Evolutionary conservation across 2,888 invertebrate genomes (phyloP), one percentile per base, ranked within the genome.

Genomic region (Xanthia icteritia): DNA sequence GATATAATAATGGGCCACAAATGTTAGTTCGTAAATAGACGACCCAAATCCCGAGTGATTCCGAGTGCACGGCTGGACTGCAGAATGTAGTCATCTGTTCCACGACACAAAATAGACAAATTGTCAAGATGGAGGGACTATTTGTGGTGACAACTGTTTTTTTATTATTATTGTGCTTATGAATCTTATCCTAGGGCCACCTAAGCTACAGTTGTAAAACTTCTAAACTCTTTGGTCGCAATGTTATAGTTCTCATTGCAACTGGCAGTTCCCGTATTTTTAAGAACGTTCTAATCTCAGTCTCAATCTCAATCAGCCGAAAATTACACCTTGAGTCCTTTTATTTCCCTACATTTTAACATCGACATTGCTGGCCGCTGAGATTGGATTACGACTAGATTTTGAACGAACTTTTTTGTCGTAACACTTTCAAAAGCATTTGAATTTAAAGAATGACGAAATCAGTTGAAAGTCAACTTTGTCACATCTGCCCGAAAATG

Each of bases 1-100:
- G 80, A 79, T 84, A 85, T 84, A 86, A 89, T 88, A 88, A 84
- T 86, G 86, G 83, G 58, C 76, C 80, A 86, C 88, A 84, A 88
- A 89, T 88, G 89, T 85, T 82, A 66, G 81, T 73, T 80, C 88
- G 76, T 86, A 89, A 89, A 89, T 89, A 89, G 89, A 83, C 79
- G 89, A 86, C 89, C 89, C 84, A 85, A 76, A 89, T 89, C 81
- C 54, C 81, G 45, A 65, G 27, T 54, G 45, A 64, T 64, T 76
- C 56, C 81, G 72, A 74, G 79, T 84, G 82, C 88, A 88, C 73
- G 76, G 71, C 83, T 88, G 89, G 86, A 89, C 89, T 86, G 84
- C 85, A 87, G 86, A 87, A 79, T 82, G 80, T 85, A 80, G 85
- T 86, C 85, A 82, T 76, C 74, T 78, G 67, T 77, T 80, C 79